These are phyloP conservation scores for Pristionchus pacificus DNA, from an alignment of 1,140 invertebrate genomes.

Conservation along the genomic window DNA sequence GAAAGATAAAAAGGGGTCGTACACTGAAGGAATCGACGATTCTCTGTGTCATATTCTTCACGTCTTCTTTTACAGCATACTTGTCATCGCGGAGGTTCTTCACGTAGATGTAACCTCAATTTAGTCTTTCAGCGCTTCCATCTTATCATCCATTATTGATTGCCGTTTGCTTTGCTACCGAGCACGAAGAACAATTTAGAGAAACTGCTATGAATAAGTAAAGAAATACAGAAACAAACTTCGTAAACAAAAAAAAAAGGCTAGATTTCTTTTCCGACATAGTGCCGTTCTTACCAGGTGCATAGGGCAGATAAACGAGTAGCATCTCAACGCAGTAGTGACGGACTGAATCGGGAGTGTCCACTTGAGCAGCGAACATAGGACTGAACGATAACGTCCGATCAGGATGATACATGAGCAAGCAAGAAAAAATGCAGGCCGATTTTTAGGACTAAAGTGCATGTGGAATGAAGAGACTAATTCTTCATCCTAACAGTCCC, in stretches of 20 bases:
- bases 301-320: slow-evolving; percentile 42
- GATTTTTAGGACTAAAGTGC: not conserved
- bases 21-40: slow-evolving; percentile 40
- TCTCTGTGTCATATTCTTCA: slow-evolving; percentile 30
- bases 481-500: too few species aligned
- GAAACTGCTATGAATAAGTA: too few species aligned
- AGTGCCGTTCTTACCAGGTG: too few species aligned
- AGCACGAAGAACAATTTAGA: too few species aligned
- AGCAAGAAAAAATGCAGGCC: not conserved
- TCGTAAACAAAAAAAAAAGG: too few species aligned
- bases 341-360: not conserved
- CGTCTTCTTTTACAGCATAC: slow-evolving; percentile 30
- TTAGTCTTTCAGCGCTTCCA: too few species aligned
- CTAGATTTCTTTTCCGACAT: too few species aligned
- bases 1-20: too few species aligned
- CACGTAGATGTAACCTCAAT: slow-evolving; percentile 46
- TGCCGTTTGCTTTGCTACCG: too few species aligned
- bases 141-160: too few species aligned
- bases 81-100: slow-evolving; percentile 30
- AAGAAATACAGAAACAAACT: too few species aligned
- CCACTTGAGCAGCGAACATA: not conserved
- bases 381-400: slow-evolving; percentile 21
- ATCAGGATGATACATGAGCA: not conserved
- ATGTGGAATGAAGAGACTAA: too few species aligned
- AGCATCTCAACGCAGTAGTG: slow-evolving; percentile 22